Evolutionary conservation across 2,888 invertebrate species (phyloP).

Genomic region (Timandra comae): DNA sequence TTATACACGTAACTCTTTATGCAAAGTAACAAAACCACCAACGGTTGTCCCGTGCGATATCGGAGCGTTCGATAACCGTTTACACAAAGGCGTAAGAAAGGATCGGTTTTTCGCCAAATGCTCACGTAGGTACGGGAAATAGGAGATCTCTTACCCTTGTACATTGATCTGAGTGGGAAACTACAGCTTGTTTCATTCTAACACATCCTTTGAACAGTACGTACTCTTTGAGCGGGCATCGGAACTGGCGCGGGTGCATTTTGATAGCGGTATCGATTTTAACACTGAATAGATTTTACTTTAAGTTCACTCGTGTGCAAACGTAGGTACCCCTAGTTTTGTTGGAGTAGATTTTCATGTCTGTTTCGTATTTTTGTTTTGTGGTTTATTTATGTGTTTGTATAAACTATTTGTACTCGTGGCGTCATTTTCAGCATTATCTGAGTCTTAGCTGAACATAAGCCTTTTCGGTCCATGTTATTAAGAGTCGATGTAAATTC

Average conservation of each 20-base stretch:
- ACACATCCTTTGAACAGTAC: slow-evolving; percentile 57
- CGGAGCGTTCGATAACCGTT: slow-evolving; percentile 28
- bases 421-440: too few species aligned
- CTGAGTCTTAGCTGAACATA: too few species aligned
- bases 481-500: too few species aligned
- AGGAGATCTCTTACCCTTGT: slow-evolving; percentile 37
- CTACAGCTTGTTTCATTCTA: slow-evolving; percentile 48
- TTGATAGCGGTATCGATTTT: slow-evolving; percentile 66
- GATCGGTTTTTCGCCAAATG: slow-evolving; percentile 43
- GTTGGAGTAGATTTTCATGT: slow-evolving; percentile 3
- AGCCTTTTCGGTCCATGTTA: too few species aligned
- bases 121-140: slow-evolving; percentile 36
- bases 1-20: slow-evolving; percentile 1
- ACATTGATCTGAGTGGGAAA: slow-evolving; percentile 58
- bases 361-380: neutral
- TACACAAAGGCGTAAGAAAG: slow-evolving; percentile 35
- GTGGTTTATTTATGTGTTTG: too few species aligned
- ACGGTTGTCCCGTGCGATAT: slow-evolving; percentile 10
- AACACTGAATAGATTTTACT: slow-evolving; percentile 58
- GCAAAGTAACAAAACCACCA: slow-evolving; percentile 15
- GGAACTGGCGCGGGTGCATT: slow-evolving; percentile 46
- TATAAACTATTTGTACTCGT: too few species aligned
- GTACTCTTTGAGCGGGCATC: slow-evolving; percentile 48
- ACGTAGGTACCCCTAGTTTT: slow-evolving; percentile 9
- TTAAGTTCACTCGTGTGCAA: slow-evolving; percentile 22